Evolutionary conservation across 2,888 invertebrate species (phyloP), one percentile per base, ranked within the genome.

Genomic region (Ectemnius cavifrons): DNA sequence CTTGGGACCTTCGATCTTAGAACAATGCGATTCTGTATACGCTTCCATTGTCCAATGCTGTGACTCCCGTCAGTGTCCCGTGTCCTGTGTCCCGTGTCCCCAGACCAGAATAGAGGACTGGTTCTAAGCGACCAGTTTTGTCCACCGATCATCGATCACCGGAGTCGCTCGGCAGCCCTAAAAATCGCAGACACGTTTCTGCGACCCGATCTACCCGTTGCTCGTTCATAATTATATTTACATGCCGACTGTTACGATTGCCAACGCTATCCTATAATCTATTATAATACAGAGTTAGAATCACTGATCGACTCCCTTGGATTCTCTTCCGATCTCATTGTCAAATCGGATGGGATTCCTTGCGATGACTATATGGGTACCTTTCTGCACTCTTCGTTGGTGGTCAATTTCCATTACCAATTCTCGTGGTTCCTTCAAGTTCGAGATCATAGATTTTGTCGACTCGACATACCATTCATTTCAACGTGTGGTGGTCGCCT

Each of bases 111-210:
- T 65, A 58, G 62, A 62, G 65, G 67, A 71, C 76, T 71, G 67
- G 71, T 76, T 71, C 67, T 66, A 77, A 66, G 28, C 60, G 65
- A 77, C 76, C 71, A 77, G 77, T 77, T 77, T 77, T 63, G 65
- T 71, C 77, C 16, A 71, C 71, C 52, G 67, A 76, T 75, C 71
- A 63, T 77, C 76, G 67, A 75, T 77, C 77, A 77, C 59, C 37
- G 8, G 37, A 11, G 37, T 49, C 23, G 27, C 28, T 27, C 37
- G 37, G 6, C 37, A 37, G 8, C 5, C 76, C 67, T 56, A 65
- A 77, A 77, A 68, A 47, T 16, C 2, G 46, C 46, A 47, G 65
- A 76, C 65, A 63, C 67, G 56, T 27, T 73, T 75, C 62, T 65
- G 56, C 63, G 52, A 37, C 11, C 47, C 13, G 47, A n/a, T 37